phyloP scores from a whole-genome alignment of 2,113 vertebrate species.

The Zingel zingel region DNA sequence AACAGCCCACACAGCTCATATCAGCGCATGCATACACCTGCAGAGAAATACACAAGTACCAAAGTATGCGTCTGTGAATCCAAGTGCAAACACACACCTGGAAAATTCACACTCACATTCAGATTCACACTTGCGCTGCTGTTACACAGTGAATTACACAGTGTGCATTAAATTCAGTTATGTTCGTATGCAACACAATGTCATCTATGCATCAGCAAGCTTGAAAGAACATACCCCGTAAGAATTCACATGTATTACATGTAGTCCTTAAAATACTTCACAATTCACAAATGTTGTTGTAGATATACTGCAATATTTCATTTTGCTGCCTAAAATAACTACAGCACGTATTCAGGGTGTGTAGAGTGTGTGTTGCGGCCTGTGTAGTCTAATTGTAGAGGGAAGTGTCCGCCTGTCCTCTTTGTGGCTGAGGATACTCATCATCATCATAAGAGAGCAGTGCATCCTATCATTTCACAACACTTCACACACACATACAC shows the following conservation, averaged over 20 bases:
- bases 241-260: not conserved
- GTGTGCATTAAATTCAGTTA: not conserved
- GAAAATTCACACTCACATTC: not conserved
- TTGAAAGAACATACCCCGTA: not conserved
- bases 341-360: slow-evolving; percentile 17
- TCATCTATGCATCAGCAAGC: no score
- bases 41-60: slow-evolving; percentile 35
- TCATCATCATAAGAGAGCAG: slow-evolving; percentile 45
- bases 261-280: not conserved
- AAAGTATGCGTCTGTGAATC: slow-evolving; percentile 47
- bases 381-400: slow-evolving; percentile 61
- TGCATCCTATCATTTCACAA: slow-evolving; percentile 60
- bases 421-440: slow-evolving; percentile 45
- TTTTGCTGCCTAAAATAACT: not conserved
- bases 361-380: slow-evolving; percentile 49
- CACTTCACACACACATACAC: slow-evolving; percentile 39
- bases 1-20: slow-evolving; percentile 23
- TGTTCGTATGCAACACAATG: not conserved
- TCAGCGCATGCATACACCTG: slow-evolving; percentile 60
- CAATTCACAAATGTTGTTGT: not conserved
- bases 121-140: not conserved
- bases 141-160: not conserved
- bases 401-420: slow-evolving; percentile 44
- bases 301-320: not conserved
- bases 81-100: slow-evolving; percentile 42